Conservation (phyloP, 2,797 vertebrate genomes). For the Linurgus olivaceus region DNA sequence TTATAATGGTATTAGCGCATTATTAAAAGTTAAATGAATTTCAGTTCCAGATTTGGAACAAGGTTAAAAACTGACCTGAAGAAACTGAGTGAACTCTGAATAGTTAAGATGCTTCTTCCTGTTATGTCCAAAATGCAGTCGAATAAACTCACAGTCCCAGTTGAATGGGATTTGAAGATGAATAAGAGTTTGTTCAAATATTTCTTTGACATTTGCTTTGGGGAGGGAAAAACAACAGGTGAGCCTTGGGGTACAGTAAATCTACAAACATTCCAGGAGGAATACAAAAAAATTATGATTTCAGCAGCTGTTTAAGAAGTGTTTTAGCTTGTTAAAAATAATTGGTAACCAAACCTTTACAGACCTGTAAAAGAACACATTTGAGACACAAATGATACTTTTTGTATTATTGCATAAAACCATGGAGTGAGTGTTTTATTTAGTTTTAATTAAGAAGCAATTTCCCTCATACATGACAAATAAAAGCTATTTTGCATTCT, state of each 20-base stretch:
- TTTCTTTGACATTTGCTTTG: constrained; percentile 95
- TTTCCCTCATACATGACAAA: constrained; percentile 72
- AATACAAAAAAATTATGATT: constrained; percentile 63
- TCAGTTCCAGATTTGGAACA: not conserved
- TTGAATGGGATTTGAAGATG: constrained; percentile 99
- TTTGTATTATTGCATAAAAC: constrained; percentile 66
- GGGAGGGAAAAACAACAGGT: constrained; percentile 69
- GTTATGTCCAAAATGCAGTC: constrained; percentile 94
- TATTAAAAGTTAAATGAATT: not conserved
- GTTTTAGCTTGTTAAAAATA: constrained; percentile 60
- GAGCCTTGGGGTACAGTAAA: constrained; percentile 36
- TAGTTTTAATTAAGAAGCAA: constrained; percentile 78
- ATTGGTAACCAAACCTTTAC: constrained; percentile 54
- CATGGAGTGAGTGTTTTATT: constrained; percentile 68
- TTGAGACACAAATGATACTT: constrained; percentile 64
- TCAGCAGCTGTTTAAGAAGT: constrained; percentile 52
- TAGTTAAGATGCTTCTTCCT: constrained; percentile 93
- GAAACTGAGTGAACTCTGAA: constrained; percentile 96
- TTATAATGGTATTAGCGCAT: not conserved
- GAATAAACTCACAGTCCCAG: constrained; percentile 98
- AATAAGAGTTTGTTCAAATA: constrained; percentile 95
- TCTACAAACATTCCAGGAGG: constrained; percentile 62
- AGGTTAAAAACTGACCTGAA: constrained; percentile 83
- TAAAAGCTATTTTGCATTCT: constrained; percentile 74
- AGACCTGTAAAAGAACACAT: constrained; percentile 61